Base-by-base conservation (phyloP, 2,888 invertebrate genomes). In the Orthosia cruda region DNA sequence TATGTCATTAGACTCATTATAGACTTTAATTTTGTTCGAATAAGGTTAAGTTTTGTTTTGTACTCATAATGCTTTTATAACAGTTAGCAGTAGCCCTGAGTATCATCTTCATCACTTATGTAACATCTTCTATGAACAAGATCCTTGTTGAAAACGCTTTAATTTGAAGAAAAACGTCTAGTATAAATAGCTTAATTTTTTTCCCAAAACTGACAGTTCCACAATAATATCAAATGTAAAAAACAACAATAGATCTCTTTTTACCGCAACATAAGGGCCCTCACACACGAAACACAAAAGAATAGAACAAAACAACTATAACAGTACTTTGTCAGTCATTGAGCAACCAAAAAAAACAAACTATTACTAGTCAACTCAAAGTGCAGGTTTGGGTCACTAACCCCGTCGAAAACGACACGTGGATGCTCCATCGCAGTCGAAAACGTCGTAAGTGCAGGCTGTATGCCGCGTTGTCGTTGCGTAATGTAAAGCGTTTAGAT, bases 391-490 rank as follows among this genome's bases (percentile, higher is more conserved):
- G 69, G 92, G 94, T 92, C 91, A 90, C 92, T 95, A 89, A 96
- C 94, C 96, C 91, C 91, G 84, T 70, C 88, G 89, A 90, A 94
- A 93, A 88, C 88, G 89, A 94, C 95, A 95, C 95, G 95, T 95
- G 94, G 90, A 91, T 71, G 75, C 63, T 54, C 65, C 9, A 40
- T 49, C 55, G 71, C 70, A 74, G 76, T 70, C 26, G 64, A 75
- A 76, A 87, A 88, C 52, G 84, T 50, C 83, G 74, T 79, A 88
- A 82, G 81, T 84, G 65, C 67, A 84, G 76, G 79, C 64, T 76
- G 63, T 74, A 77, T 75, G 61, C 49, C 67, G 58, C 69, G 72
- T 72, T 78, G 80, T 72, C 73, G 80, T 87, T 62, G 76, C 74
- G 54, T 73, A 71, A 77, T 73, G 65, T 59, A 55, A 45, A 71